Percentiles rank a stretch among this genome's conserved stretches.
Evolutionary conservation across 64 coral and sea anemone genomes (phyloP).

Genomic region (Acropora tenuis): DNA sequence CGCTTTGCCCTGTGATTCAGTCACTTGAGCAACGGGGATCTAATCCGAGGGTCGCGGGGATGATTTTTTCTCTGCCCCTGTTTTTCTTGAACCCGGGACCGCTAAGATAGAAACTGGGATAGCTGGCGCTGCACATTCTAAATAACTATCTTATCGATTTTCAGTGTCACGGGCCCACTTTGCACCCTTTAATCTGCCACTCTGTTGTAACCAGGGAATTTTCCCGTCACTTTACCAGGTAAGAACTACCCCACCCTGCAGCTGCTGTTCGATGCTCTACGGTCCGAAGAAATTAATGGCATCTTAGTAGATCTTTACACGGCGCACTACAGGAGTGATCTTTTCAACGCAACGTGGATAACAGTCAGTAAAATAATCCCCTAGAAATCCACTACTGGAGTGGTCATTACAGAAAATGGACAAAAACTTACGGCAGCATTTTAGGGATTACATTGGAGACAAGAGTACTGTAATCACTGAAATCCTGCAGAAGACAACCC

Average conservation of each 20-base stretch:
- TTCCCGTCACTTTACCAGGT: background rate
- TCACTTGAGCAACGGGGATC: no score
- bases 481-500: constrained; percentile 20
- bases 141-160: no score
- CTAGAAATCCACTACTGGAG: constrained; percentile 42
- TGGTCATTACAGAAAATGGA: constrained; percentile 27
- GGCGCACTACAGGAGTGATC: constrained; percentile 54
- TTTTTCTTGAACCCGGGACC: no score
- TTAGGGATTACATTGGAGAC: constrained; percentile 41
- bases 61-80: no score
- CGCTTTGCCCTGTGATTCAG: no score
- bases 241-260: constrained; percentile 33
- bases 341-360: constrained; percentile 65
- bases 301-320: constrained; percentile 68
- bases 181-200: no score
- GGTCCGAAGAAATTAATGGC: constrained; percentile 19
- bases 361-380: constrained; percentile 45
- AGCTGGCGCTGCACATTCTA: no score
- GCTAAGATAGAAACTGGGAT: no score
- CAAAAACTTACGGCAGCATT: constrained; percentile 2
- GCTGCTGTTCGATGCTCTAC: constrained; percentile 30
- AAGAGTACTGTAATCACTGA: constrained; percentile 14
- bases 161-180: no score
- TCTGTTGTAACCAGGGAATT: background rate
- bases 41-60: no score